Conservation (phyloP, 2,113 vertebrate genomes). For the Zapus hudsonius region DNA sequence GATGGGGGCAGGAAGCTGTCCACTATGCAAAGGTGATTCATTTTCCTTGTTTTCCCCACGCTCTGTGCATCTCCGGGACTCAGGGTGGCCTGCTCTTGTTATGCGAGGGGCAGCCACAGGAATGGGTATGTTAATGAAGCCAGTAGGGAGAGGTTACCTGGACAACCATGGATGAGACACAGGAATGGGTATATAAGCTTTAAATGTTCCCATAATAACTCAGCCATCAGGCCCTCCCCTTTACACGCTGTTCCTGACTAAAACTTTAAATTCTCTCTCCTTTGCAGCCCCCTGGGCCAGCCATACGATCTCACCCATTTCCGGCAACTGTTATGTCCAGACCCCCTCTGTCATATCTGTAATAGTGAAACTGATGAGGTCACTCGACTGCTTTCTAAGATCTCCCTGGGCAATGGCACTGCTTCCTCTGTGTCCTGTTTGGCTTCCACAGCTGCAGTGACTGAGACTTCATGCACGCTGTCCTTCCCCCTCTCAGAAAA, state of each 20-base stretch:
- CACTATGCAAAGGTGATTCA: constrained; percentile 2
- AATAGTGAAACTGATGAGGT: neutral
- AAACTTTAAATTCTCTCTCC: neutral
- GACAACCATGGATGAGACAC: neutral
- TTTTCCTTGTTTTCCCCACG: neutral
- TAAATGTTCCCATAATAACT: neutral
- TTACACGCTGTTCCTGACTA: neutral
- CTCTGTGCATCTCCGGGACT: neutral
- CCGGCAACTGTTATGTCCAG: constrained; percentile 15
- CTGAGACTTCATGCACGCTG: neutral
- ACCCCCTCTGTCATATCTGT: constrained; percentile 16
- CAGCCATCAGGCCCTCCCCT: neutral
- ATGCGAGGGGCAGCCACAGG: too few relatives aligned
- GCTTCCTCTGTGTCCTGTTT: neutral
- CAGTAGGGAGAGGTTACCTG: neutral
- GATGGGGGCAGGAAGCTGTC: neutral
- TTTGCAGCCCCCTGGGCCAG: neutral
- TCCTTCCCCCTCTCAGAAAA: neutral
- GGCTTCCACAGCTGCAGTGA: neutral
- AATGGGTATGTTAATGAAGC: neutral
- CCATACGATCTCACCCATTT: neutral
- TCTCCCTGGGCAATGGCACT: neutral
- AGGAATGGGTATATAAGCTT: neutral
- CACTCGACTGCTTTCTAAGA: neutral
- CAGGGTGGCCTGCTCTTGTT: neutral